Percentiles rank a stretch among this genome's conserved stretches.
These are phyloP conservation scores for Ochotona curzoniae DNA, from an alignment of 2,113 vertebrate genomes.

Conservation along the genomic window DNA sequence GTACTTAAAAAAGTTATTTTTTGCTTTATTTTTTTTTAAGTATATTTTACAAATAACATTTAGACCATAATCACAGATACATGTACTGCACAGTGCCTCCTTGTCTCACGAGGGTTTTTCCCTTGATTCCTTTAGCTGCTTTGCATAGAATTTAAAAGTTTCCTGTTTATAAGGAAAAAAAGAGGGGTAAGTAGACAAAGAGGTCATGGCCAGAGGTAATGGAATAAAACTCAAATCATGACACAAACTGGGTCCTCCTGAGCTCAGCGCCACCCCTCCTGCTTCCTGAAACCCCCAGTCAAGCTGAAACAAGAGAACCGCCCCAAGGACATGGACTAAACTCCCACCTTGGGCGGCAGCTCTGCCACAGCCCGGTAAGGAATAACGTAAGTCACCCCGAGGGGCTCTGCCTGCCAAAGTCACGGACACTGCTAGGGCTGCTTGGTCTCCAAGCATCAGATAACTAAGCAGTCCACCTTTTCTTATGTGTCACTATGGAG, in stretches of 20 bases:
- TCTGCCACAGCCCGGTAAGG: slow-evolving; percentile 46
- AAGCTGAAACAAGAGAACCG: slow-evolving; percentile 69
- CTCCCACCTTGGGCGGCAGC: slow-evolving; percentile 41
- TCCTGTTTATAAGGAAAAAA: slow-evolving; percentile 86
- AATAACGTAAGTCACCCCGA: neutral
- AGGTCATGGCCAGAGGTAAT: neutral
- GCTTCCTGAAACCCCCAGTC: neutral
- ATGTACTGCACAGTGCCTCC: slow-evolving; percentile 59
- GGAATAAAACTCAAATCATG: neutral
- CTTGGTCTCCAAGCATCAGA: slow-evolving; percentile 49
- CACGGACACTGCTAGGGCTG: slow-evolving; percentile 64
- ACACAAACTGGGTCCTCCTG: neutral
- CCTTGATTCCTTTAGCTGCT: slow-evolving; percentile 85
- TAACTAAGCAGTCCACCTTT: slow-evolving; percentile 77
- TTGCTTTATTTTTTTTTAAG: slow-evolving; percentile 68
- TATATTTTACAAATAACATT: slow-evolving; percentile 72
- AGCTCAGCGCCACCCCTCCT: fast-evolving
- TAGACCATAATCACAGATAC: slow-evolving; percentile 70
- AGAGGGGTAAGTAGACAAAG: neutral
- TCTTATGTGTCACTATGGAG: slow-evolving; percentile 21
- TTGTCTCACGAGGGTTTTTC: slow-evolving; percentile 63
- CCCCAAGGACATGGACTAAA: slow-evolving; percentile 73
- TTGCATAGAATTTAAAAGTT: slow-evolving; percentile 89
- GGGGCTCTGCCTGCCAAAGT: slow-evolving; percentile 62
- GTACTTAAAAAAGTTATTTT: slow-evolving; percentile 48